Percentiles rank a stretch among this genome's conserved stretches.
phyloP scores from a whole-genome alignment of 64 coral and sea anemone genomes.

The Montipora capricornis region DNA sequence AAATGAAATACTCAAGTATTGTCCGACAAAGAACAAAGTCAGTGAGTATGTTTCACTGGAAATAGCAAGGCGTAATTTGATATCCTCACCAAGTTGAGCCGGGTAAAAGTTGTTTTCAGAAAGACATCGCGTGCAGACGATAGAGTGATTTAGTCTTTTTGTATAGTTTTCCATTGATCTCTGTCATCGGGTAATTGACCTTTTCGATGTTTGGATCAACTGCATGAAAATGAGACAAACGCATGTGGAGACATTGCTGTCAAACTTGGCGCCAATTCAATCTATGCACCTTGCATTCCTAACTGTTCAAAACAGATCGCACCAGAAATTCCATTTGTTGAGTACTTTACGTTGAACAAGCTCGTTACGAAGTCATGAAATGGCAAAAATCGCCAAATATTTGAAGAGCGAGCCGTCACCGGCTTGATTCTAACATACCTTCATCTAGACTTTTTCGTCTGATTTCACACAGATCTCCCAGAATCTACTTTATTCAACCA shows the following conservation, averaged over 20 bases:
- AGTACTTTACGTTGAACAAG: background rate
- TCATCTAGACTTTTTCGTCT: background rate
- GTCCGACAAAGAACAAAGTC: too few species aligned
- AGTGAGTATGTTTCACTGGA: too few species aligned
- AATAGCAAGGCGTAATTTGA: too few species aligned
- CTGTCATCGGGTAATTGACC: conserved; percentile 20
- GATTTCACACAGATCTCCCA: background rate
- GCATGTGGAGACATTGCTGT: background rate
- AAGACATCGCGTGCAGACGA: conserved; percentile 35
- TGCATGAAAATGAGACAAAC: background rate
- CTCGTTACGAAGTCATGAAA: background rate
- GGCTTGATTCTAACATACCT: background rate
- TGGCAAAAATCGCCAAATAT: background rate
- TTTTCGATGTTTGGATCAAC: background rate
- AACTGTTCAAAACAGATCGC: background rate
- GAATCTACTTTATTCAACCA: too few species aligned
- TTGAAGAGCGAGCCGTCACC: background rate
- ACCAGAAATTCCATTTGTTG: background rate
- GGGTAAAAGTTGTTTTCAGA: background rate
- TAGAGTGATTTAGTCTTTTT: background rate
- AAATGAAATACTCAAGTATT: too few species aligned
- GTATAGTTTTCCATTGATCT: background rate
- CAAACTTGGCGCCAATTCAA: background rate
- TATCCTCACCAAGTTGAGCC: background rate
- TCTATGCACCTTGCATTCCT: background rate